phyloP scores from a whole-genome alignment of 2,888 invertebrate genomes.

The Antheraea assamensis region DNA sequence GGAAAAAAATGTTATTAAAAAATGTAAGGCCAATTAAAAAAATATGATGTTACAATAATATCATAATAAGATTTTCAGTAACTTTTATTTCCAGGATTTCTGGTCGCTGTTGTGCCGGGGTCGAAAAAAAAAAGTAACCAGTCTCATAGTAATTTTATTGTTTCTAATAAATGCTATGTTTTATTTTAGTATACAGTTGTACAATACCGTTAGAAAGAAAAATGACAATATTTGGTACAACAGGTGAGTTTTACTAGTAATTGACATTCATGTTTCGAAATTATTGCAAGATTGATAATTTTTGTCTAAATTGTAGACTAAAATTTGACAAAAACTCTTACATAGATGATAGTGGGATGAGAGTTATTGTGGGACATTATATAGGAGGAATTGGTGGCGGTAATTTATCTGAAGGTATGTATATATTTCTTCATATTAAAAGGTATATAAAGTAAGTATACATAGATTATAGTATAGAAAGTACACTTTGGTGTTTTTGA shows the following conservation, averaged over 20 bases:
- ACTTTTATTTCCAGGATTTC: slow-evolving; percentile 51
- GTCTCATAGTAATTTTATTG: slow-evolving; percentile 57
- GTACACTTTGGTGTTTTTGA: no score
- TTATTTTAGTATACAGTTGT: slow-evolving; percentile 68
- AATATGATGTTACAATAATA: not conserved
- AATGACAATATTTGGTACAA: slow-evolving; percentile 63
- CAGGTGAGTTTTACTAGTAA: slow-evolving; percentile 48
- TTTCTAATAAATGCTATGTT: slow-evolving; percentile 69
- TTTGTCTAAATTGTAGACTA: slow-evolving; percentile 64
- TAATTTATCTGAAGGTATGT: slow-evolving; percentile 89
- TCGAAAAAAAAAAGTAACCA: slow-evolving; percentile 67
- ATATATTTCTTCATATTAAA: not conserved
- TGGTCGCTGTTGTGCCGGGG: slow-evolving; percentile 68
- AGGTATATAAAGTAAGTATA: no score
- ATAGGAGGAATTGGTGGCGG: slow-evolving; percentile 90
- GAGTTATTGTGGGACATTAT: slow-evolving; percentile 94
- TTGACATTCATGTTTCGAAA: not conserved
- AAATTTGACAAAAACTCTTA: slow-evolving; percentile 85
- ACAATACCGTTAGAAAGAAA: slow-evolving; percentile 58
- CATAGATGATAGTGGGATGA: slow-evolving; percentile 88
- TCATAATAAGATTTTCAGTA: not conserved
- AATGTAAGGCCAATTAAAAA: not conserved
- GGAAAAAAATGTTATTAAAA: not conserved
- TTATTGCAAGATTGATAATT: not conserved
- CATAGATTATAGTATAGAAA: no score